Evolutionary conservation across 1,140 invertebrate species (phyloP).

Genomic region (Dufourea novaeangliae): DNA sequence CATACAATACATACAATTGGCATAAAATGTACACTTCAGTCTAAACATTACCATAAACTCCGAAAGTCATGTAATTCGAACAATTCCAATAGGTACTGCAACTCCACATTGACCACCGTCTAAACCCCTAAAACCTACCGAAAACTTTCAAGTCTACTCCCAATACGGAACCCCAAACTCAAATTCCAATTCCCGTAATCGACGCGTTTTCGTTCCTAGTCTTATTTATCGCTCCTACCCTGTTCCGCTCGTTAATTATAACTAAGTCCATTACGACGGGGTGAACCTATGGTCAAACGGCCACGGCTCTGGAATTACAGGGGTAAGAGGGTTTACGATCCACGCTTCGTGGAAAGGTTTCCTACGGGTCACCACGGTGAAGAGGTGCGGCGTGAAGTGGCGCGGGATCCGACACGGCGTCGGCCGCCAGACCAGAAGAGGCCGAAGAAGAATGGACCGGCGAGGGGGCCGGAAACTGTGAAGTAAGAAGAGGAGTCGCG

Average conservation of each 20-base stretch:
- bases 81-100: too few relatives aligned
- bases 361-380: neutral
- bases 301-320: neutral
- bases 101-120: too few relatives aligned
- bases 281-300: constrained; percentile 13
- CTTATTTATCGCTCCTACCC: neutral
- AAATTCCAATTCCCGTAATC: too few relatives aligned
- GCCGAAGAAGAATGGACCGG: neutral
- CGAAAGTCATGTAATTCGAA: too few relatives aligned
- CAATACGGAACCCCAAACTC: too few relatives aligned
- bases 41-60: too few relatives aligned
- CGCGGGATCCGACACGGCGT: constrained; percentile 18
- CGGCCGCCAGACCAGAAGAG: constrained; percentile 27
- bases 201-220: too few relatives aligned
- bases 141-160: too few relatives aligned
- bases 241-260: constrained; percentile 11
- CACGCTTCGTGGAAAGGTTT: neutral
- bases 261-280: neutral
- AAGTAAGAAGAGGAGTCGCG: constrained; percentile 9
- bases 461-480: constrained; percentile 12
- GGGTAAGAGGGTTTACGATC: too few relatives aligned
- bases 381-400: constrained; percentile 32
- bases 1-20: too few relatives aligned
- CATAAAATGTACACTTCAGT: too few relatives aligned
- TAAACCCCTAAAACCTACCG: too few relatives aligned